A percentile compares a stretch with the other conserved stretches of the same genome.
These are phyloP conservation scores for Rotaria socialis DNA, from an alignment of 2,888 invertebrate genomes.

Conservation along the genomic window DNA sequence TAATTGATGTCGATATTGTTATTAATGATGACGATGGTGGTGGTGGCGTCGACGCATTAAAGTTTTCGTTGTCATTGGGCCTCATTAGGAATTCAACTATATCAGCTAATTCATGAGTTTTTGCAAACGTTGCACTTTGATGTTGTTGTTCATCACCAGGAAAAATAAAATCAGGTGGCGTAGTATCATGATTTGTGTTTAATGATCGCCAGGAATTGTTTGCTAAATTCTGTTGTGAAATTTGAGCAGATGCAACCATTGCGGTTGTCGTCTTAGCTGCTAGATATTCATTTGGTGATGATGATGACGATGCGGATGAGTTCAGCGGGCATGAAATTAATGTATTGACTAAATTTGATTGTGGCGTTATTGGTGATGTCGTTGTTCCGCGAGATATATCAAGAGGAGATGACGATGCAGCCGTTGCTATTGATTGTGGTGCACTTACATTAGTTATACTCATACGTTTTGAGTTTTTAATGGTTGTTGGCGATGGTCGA, in stretches of 20 bases:
- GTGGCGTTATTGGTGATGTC: background rate
- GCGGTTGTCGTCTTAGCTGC: background rate
- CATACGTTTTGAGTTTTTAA: background rate
- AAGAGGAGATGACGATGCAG: too few species aligned
- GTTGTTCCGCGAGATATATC: too few species aligned
- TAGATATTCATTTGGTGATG: background rate
- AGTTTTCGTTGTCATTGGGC: background rate
- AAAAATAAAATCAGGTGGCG: background rate
- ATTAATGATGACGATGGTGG: background rate
- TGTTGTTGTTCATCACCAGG: background rate
- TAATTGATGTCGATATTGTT: background rate
- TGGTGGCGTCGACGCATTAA: background rate
- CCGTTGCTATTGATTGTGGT: too few species aligned
- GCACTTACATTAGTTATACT: background rate
- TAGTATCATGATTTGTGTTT: background rate
- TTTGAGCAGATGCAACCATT: background rate
- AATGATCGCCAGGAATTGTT: background rate
- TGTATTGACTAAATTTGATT: background rate
- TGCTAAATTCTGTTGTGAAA: background rate
- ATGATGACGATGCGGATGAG: background rate
- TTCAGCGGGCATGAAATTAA: background rate
- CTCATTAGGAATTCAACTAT: background rate
- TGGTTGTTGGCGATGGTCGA: background rate
- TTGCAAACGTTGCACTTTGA: too few species aligned
- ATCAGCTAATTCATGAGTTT: background rate